phyloP scores from a whole-genome alignment of 2,113 vertebrate genomes.

The Callionymus lyra region DNA sequence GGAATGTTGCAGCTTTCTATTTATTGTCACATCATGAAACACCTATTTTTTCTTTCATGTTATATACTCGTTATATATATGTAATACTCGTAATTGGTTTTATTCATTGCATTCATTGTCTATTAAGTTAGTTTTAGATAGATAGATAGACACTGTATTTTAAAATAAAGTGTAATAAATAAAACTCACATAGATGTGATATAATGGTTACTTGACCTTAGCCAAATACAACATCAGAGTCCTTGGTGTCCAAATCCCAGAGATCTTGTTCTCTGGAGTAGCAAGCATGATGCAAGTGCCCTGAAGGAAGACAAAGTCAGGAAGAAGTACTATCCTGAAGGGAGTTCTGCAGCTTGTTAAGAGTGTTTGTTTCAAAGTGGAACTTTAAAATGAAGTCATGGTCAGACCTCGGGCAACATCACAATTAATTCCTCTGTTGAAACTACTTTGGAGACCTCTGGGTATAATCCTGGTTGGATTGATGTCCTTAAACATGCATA shows the following conservation, averaged over 20 bases:
- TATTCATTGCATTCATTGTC: no score
- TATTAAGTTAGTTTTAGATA: no score
- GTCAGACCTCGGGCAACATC: slow-evolving; percentile 15
- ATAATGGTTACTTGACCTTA: no score
- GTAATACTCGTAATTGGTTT: no score
- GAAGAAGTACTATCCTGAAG: slow-evolving; percentile 2
- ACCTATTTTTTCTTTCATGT: no score
- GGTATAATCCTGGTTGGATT: slow-evolving; percentile 23
- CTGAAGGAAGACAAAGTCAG: neutral
- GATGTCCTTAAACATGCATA: slow-evolving; percentile 41
- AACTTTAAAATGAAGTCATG: slow-evolving; percentile 14
- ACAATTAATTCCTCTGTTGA: slow-evolving; percentile 22
- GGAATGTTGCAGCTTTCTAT: no score
- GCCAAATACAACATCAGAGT: neutral
- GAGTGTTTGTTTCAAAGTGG: slow-evolving; percentile 3
- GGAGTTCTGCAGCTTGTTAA: slow-evolving; percentile 24
- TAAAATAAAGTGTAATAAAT: no score
- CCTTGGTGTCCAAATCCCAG: no score
- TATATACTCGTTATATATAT: no score
- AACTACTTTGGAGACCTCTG: slow-evolving; percentile 3
- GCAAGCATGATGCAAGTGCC: slow-evolving; percentile 30
- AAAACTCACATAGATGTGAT: neutral
- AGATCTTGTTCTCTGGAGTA: neutral
- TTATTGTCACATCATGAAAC: no score
- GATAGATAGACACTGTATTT: no score